These are phyloP conservation scores for Amiota communis DNA, from an alignment of 2,888 invertebrate genomes.

Conservation along the genomic window DNA sequence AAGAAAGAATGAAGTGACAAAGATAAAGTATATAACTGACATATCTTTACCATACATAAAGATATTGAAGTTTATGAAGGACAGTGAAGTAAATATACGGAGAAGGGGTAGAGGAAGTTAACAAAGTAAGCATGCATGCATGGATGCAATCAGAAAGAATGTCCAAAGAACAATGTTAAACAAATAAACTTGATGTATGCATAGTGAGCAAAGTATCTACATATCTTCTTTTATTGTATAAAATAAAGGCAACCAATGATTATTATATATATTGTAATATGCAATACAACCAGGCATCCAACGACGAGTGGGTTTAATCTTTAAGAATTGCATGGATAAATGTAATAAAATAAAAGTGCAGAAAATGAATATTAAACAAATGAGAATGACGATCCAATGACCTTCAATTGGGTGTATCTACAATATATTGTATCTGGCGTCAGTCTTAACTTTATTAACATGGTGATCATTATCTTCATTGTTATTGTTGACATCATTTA, in stretches of 20 bases:
- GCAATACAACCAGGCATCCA: too few relatives aligned
- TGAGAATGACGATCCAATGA: conserved; percentile 35
- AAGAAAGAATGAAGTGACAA: conserved; percentile 43
- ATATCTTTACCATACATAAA: background rate
- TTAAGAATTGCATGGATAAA: too few relatives aligned
- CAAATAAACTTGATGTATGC: conserved; percentile 8
- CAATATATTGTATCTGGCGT: background rate
- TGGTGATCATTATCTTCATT: background rate
- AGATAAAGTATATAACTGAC: conserved; percentile 45
- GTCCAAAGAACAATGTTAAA: conserved; percentile 25
- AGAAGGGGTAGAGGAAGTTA: background rate
- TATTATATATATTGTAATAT: too few relatives aligned
- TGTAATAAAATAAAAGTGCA: conserved; percentile 22
- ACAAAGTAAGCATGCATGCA: background rate
- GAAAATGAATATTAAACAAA: conserved; percentile 35
- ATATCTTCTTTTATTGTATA: background rate
- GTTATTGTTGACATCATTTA: conserved; percentile 30
- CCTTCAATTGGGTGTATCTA: conserved; percentile 46
- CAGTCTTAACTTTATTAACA: conserved; percentile 11
- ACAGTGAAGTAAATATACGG: background rate
- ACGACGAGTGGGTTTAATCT: too few relatives aligned
- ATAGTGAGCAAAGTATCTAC: background rate
- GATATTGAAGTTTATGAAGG: background rate
- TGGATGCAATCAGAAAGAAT: conserved; percentile 3
- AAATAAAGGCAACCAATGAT: too few relatives aligned